Percentiles rank a stretch among this genome's conserved stretches.
Conservation (phyloP, 2,888 invertebrate species). For the Ochropacha duplaris region DNA sequence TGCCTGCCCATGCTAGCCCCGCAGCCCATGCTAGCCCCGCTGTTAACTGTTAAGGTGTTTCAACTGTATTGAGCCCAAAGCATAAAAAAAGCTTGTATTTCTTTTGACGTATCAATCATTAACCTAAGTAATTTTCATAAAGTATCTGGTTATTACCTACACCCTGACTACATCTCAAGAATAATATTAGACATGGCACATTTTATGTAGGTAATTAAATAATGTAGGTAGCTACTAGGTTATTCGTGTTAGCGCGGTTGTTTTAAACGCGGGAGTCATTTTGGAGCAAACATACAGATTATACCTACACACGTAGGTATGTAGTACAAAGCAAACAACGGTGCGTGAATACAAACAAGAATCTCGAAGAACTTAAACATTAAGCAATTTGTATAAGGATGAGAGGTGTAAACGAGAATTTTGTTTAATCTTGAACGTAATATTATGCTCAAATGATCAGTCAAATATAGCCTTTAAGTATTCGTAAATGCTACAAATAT, state of each 20-base stretch:
- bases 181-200: not conserved
- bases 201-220: no score
- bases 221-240: conserved; percentile 24
- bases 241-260: conserved; percentile 28
- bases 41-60: no score
- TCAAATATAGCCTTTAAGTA: not conserved
- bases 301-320: conserved; percentile 30
- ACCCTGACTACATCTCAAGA: not conserved
- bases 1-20: no score
- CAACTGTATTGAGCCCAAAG: no score
- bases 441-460: no score
- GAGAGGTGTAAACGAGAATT: conserved; percentile 1
- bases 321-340: conserved; percentile 25
- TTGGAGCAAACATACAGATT: conserved; percentile 32
- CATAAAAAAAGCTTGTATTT: no score
- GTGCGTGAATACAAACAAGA: conserved; percentile 13
- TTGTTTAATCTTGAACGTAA: not conserved
- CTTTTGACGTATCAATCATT: no score
- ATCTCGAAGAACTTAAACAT: conserved; percentile 2
- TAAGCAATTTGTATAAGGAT: not conserved
- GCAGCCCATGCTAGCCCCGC: no score
- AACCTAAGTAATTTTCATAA: no score
- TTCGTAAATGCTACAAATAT: not conserved
- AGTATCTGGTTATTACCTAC: no score
- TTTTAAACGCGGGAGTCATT: conserved; percentile 23